Base-by-base conservation (phyloP, 2,888 invertebrate genomes). In the Theodoxus fluviatilis region DNA sequence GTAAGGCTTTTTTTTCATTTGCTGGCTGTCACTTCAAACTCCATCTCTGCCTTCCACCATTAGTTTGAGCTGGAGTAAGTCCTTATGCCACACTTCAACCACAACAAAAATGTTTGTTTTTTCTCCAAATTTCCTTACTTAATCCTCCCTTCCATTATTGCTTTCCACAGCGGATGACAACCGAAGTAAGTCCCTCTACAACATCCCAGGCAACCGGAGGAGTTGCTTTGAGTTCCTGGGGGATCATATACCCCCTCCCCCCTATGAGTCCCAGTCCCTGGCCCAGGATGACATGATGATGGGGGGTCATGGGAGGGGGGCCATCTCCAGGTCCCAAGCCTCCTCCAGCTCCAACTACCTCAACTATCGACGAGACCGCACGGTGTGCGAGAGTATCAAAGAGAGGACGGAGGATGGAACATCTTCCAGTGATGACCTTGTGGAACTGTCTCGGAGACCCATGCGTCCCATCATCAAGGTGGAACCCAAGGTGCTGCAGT, bases 361-460 rank as follows among this genome's bases (percentile, higher is more conserved):
- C 2, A 73, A 73, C 64, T 64, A 49, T 35, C 18, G 70, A 28
- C 65, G 71, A 1, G 75, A 75, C 12, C 61, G 67, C 15, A 55
- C 68, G 12, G 66, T 74, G 22, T 76, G 73, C 49, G 76, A 76
- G 55, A 76, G 76, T 55, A 76, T 76, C 47, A 73, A 70, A 47
- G 76, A 76, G 28, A 67, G 73, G n/a, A 76, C 76, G 1, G 74
- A 75, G 55, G 73, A 71, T 9, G 69, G 73, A 28, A 71, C 74
- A n/a, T 70, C 70, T 2, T 69, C 71, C 25, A 69, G 69, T 9
- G 65, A 68, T 15, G 72, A 72, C 22, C 63, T 59, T n/a, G 68
- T 57, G 25, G 35, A 52, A 12, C 28, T 38, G 31, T 59, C 35
- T 1, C 6, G 47, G 4, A 67, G 68, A 35, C 40, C 64, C 7